Evolutionary conservation across 2,797 vertebrate genomes (phyloP).

Genomic region (Scleropages formosus): DNA sequence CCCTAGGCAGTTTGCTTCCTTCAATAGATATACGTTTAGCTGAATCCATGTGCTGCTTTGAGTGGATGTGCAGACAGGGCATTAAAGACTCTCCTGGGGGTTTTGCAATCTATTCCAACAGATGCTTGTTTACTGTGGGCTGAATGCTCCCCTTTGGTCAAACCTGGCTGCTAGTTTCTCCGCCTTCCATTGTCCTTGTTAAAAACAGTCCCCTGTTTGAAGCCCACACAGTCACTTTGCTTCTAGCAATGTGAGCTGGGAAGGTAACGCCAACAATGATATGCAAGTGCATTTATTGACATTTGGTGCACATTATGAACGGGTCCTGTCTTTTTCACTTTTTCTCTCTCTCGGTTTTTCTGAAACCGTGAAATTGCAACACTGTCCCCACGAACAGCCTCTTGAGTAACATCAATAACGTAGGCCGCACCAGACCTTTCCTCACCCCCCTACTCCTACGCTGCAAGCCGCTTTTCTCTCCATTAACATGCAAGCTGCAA

Average conservation of each 20-base stretch:
- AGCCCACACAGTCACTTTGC: conserved; percentile 1
- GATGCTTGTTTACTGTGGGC: not conserved
- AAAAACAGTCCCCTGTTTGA: not conserved
- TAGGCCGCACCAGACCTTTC: conserved; percentile 69
- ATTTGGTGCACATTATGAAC: conserved; percentile 39
- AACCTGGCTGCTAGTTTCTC: conserved; percentile 1
- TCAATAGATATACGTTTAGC: not conserved
- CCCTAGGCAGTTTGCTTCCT: not conserved
- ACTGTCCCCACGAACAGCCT: conserved; percentile 34
- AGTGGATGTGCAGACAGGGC: not conserved
- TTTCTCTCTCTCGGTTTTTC: conserved; percentile 35
- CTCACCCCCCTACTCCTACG: conserved; percentile 42
- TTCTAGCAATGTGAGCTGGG: not conserved
- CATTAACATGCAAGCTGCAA: conserved; percentile 73
- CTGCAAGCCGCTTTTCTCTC: conserved; percentile 42
- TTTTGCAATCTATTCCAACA: not conserved
- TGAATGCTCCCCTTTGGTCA: not conserved
- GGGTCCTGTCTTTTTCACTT: not conserved
- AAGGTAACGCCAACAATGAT: conserved; percentile 28
- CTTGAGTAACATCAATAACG: conserved; percentile 58
- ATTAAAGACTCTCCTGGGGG: not conserved
- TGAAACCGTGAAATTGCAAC: conserved; percentile 44
- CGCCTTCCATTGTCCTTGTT: not conserved
- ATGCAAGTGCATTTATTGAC: conserved; percentile 30
- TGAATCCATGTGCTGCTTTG: not conserved